Percentiles rank a stretch among this genome's conserved stretches.
Conservation (phyloP, 2,113 vertebrate genomes). For the Miniopterus natalensis region DNA sequence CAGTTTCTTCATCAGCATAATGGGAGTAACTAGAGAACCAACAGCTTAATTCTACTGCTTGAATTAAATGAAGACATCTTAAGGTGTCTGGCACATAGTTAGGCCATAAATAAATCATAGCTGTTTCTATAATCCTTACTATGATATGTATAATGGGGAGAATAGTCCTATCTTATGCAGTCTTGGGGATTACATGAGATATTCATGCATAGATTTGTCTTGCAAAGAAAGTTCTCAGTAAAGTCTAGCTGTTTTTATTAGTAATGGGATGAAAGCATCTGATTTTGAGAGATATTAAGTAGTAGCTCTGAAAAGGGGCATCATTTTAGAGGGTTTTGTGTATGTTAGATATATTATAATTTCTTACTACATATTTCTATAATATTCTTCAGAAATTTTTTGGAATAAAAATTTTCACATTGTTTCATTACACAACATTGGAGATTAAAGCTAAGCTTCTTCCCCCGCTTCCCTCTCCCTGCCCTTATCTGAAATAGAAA, state of each 20-base stretch:
- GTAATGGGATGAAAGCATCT: background rate
- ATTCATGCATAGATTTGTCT: background rate
- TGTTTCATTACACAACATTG: background rate
- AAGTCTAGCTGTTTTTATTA: background rate
- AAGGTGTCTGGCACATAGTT: background rate
- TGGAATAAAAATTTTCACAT: background rate
- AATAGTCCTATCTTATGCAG: background rate
- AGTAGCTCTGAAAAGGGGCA: background rate
- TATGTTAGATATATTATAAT: background rate
- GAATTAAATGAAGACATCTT: background rate
- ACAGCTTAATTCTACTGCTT: background rate
- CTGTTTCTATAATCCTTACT: background rate
- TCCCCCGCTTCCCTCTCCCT: background rate
- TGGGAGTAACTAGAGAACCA: background rate
- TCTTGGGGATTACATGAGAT: background rate
- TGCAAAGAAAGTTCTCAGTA: background rate
- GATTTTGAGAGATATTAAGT: constrained; percentile 7
- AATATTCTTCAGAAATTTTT: background rate
- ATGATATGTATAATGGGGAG: background rate
- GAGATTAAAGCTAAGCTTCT: constrained; percentile 39
- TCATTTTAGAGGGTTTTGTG: background rate
- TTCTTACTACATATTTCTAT: background rate
- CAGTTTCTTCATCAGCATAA: background rate
- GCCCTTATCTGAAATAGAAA: constrained; percentile 40
- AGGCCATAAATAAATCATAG: background rate